Conservation (phyloP, 1,140 invertebrate species). For the Lepidurus couesii region DNA sequence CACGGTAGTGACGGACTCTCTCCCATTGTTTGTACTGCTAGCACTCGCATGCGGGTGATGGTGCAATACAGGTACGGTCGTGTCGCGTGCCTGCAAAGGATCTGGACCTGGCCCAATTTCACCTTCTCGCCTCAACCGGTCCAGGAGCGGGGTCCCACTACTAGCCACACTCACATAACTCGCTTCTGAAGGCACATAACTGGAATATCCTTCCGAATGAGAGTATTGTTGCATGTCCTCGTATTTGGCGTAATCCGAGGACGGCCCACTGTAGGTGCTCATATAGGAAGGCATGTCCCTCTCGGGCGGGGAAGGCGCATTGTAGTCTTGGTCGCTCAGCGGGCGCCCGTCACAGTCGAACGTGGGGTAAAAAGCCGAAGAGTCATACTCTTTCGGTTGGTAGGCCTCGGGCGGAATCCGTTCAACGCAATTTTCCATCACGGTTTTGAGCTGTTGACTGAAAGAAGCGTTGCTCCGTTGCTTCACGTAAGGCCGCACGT, state of each 20-base stretch:
- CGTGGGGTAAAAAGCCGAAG: constrained; percentile 46
- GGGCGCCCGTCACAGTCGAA: constrained; percentile 60
- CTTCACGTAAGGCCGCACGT: constrained; percentile 60
- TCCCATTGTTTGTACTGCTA: constrained; percentile 44
- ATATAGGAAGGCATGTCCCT: constrained; percentile 48
- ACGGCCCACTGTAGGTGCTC: constrained; percentile 39
- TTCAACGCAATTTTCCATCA: constrained; percentile 63
- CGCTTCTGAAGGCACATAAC: constrained; percentile 66
- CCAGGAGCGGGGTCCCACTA: constrained; percentile 65
- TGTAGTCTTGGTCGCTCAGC: constrained; percentile 61
- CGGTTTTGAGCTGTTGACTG: constrained; percentile 64
- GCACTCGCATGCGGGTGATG: not conserved
- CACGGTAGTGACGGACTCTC: constrained; percentile 59
- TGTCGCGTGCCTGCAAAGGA: not conserved
- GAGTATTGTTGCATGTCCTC: constrained; percentile 61
- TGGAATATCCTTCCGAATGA: constrained; percentile 73
- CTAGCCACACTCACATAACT: constrained; percentile 58
- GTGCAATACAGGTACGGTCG: not conserved
- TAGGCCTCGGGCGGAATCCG: constrained; percentile 57
- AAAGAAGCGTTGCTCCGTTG: constrained; percentile 57
- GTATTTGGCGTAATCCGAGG: constrained; percentile 56
- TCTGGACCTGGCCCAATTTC: constrained; percentile 36
- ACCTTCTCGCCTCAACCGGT: constrained; percentile 51
- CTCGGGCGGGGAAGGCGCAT: constrained; percentile 67
- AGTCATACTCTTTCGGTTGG: constrained; percentile 40